Percentiles rank a stretch among this genome's conserved stretches.
Evolutionary conservation across 2,113 vertebrate genomes (phyloP).

Genomic region (Rhinoderma darwinii): DNA sequence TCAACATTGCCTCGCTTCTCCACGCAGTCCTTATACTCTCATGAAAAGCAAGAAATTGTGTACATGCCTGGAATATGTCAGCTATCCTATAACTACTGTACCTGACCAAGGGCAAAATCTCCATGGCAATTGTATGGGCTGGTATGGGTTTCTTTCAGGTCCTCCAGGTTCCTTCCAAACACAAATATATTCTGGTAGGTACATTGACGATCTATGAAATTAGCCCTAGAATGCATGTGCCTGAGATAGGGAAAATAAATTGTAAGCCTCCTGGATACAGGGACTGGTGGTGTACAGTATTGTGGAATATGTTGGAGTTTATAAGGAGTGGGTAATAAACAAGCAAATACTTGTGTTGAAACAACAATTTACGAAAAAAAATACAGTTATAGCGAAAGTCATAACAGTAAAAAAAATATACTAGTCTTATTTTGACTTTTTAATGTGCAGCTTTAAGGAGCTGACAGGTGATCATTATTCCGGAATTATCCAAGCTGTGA

Average conservation of each 20-base stretch:
- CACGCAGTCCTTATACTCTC: no score
- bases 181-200: not conserved
- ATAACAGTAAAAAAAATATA: not conserved
- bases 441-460: not conserved
- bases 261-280: not conserved
- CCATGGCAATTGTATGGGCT: no score
- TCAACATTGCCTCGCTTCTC: no score
- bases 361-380: not conserved
- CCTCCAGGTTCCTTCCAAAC: not conserved
- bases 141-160: not conserved
- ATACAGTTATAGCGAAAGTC: not conserved
- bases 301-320: not conserved
- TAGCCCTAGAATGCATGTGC: not conserved
- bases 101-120: not conserved
- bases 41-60: no score
- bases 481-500: constrained; percentile 17
- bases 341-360: not conserved
- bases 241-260: not conserved
- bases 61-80: no score
- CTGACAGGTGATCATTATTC: constrained; percentile 9
- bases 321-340: not conserved
- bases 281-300: not conserved
- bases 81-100: no score
- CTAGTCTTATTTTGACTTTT: constrained; percentile 9
- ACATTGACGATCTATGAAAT: not conserved